A percentile compares a stretch with the other conserved stretches of the same genome.
These are phyloP conservation scores for Alouatta palliata DNA, from an alignment of 2,113 vertebrate species.

Conservation along the genomic window DNA sequence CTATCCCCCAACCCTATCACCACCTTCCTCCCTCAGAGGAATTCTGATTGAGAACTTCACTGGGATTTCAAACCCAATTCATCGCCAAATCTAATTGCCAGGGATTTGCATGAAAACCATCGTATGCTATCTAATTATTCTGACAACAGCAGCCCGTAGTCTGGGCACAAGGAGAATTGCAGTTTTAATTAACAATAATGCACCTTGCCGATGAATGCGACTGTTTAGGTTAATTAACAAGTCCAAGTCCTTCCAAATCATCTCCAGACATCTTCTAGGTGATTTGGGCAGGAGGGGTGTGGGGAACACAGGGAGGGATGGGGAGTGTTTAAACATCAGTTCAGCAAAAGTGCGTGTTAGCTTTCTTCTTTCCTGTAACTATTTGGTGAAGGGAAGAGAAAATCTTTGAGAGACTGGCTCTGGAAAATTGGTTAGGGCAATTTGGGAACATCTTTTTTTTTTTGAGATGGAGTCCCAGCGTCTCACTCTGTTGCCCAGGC, in stretches of 20 bases:
- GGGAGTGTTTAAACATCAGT: not conserved
- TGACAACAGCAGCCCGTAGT: conserved; percentile 67
- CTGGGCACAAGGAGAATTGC: conserved; percentile 73
- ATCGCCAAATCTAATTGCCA: conserved; percentile 62
- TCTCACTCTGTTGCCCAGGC: too few species aligned
- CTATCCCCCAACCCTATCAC: not conserved
- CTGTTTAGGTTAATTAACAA: conserved; percentile 78
- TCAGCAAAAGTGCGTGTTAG: not conserved
- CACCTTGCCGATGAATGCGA: conserved; percentile 72
- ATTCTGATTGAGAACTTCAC: conserved; percentile 57
- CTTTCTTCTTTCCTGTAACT: not conserved
- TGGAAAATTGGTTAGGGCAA: not conserved
- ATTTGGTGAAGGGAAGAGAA: not conserved
- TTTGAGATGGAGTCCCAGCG: too few species aligned
- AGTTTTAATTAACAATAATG: conserved; percentile 78
- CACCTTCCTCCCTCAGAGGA: conserved; percentile 34
- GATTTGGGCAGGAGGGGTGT: not conserved
- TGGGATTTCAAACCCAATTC: conserved; percentile 67
- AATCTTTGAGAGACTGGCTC: not conserved
- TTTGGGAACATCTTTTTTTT: not conserved
- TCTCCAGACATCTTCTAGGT: conserved; percentile 35
- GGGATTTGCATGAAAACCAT: conserved; percentile 73
- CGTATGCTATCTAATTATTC: conserved; percentile 70
- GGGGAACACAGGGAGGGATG: too few species aligned
- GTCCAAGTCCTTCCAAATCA: conserved; percentile 49